A percentile compares a stretch with the other conserved stretches of the same genome.
Evolutionary conservation across 2,797 vertebrate genomes (phyloP).

Genomic region (Galago senegalensis): DNA sequence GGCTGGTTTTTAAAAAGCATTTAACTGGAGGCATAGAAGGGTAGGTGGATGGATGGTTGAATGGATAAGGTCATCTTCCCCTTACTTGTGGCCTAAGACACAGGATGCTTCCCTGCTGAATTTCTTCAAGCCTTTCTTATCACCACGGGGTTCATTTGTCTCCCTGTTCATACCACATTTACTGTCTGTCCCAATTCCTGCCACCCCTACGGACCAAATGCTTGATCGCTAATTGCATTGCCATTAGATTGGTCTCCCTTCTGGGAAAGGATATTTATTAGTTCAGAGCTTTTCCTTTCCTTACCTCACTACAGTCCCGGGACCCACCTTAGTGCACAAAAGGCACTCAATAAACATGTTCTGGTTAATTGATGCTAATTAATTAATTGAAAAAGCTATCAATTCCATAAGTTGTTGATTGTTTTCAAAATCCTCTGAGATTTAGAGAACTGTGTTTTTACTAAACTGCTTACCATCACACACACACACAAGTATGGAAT

Average conservation of each 20-base stretch:
- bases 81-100: conserved; percentile 1
- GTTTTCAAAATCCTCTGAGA: conserved; percentile 55
- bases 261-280: conserved; percentile 38
- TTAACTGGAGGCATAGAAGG: not conserved
- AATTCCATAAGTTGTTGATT: conserved; percentile 36
- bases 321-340: conserved; percentile 17
- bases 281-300: conserved; percentile 69
- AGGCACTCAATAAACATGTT: conserved; percentile 52
- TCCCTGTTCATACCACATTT: not conserved
- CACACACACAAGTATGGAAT: not conserved
- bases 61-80: not conserved
- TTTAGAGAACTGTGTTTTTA: conserved; percentile 39
- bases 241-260: conserved; percentile 41
- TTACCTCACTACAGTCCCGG: not conserved
- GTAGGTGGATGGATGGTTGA: too few species aligned
- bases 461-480: conserved; percentile 9
- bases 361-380: conserved; percentile 75
- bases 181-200: not conserved
- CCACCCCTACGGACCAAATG: not conserved
- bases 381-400: conserved; percentile 76
- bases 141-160: not conserved
- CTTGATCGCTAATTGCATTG: conserved; percentile 43
- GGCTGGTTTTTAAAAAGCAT: not conserved
- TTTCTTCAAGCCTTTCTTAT: not conserved
- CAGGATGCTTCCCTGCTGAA: not conserved